Percentiles rank a stretch among this genome's conserved stretches.
phyloP scores from a whole-genome alignment of 2,113 vertebrate species.

The Taxidea taxus region DNA sequence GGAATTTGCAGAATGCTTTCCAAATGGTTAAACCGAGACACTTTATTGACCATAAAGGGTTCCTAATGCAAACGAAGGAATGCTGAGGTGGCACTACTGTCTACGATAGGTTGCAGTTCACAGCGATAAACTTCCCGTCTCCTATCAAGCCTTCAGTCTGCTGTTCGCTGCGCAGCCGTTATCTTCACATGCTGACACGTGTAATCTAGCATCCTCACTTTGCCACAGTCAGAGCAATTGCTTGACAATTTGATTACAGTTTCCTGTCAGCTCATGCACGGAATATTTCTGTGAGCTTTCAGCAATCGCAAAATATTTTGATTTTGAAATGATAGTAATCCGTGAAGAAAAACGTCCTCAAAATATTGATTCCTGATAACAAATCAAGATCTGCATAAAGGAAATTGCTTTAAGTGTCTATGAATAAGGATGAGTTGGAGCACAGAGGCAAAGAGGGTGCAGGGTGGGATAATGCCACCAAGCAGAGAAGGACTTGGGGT shows the following conservation, averaged over 20 bases:
- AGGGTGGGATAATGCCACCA: background rate
- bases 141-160: slow-evolving; percentile 70
- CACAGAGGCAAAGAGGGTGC: background rate
- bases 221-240: slow-evolving; percentile 79
- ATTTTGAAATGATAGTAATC: slow-evolving; percentile 82
- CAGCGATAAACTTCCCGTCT: slow-evolving; percentile 73
- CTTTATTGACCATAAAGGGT: slow-evolving; percentile 75
- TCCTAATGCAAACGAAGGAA: slow-evolving; percentile 74
- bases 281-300: slow-evolving; percentile 81
- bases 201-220: slow-evolving; percentile 84
- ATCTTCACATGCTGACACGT: slow-evolving; percentile 82
- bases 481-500: background rate
- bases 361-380: slow-evolving; percentile 82
- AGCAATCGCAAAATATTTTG: slow-evolving; percentile 83
- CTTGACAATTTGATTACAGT: slow-evolving; percentile 87
- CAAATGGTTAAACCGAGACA: slow-evolving; percentile 72
- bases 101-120: slow-evolving; percentile 58
- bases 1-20: slow-evolving; percentile 61
- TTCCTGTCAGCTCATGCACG: slow-evolving; percentile 80
- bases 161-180: slow-evolving; percentile 77
- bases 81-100: slow-evolving; percentile 80
- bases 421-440: background rate
- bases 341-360: slow-evolving; percentile 63
- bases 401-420: slow-evolving; percentile 46
- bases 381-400: slow-evolving; percentile 67